Base-by-base conservation (phyloP, 1,140 invertebrate genomes). In the Caerostris darwini region DNA sequence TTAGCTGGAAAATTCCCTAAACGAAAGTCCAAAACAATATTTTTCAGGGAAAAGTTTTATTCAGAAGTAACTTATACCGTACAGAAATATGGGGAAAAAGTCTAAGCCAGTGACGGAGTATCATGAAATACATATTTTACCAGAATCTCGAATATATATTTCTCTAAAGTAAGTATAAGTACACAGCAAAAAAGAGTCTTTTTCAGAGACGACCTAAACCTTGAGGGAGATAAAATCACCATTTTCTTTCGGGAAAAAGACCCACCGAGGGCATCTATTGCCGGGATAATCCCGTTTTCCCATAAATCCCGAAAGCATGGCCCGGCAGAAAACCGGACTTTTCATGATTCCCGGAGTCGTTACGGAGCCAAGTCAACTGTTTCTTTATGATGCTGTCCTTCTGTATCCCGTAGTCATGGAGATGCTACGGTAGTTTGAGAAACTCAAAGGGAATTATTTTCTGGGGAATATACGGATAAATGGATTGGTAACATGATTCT, bases 281-380 rank as follows among this genome's bases (percentile, higher is more conserved):
- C 17, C 61, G n/a, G 61, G 61, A 67, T 67, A 67, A 67, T 67
- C 61, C 61, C 61, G 61, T 6, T n/a, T n/a, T n/a, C n/a, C 61
- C 61, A 67, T 67, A 67, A 67, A 67, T 67, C 61, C 61, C 61
- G 17, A 67, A 67, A 17, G n/a, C n/a, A 67, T 67, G 61, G 61
- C 61, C 61, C 14, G 61, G 61, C 5, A n/a, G n/a, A 67, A 67
- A n/a, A 14, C n/a, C 14, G 17, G 5, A 17, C n/a, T 67, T n/a
- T 67, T 67, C 14, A 67, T 67, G 61, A 2, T 17, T 64, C n/a
- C n/a, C 61, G 34, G 34, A 34, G 3, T 67, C 61, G 61, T 67
- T 17, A 67, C 61, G 61, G 0, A 67, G 61, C 5, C 0, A n/a
- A 7, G 2, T 67, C 61, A 67, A 67, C 61, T n/a, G 61, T 67